Evolutionary conservation across 53 echinoderm and acorn worm genomes (phyloP).

Genomic region (Antedon mediterranea): DNA sequence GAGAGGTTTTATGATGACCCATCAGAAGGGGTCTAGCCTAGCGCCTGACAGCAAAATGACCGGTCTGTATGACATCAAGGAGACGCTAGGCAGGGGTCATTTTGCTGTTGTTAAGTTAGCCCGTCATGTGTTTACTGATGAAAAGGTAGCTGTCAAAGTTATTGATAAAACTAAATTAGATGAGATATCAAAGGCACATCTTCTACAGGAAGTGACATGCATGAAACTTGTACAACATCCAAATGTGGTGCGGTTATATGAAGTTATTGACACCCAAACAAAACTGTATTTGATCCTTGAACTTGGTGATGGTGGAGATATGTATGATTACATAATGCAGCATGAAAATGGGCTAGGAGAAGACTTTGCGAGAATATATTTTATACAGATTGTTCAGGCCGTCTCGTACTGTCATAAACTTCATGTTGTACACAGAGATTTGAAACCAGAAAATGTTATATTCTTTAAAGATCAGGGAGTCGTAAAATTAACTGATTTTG

Average conservation of each 20-base stretch:
- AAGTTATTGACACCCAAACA: constrained; percentile 94
- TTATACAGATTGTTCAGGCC: constrained; percentile 83
- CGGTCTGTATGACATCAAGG: constrained; percentile 90
- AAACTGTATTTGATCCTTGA: constrained; percentile 92
- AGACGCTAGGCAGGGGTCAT: constrained; percentile 94
- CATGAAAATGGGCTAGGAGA: constrained; percentile 90
- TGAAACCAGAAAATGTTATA: constrained; percentile 97
- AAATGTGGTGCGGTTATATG: constrained; percentile 84
- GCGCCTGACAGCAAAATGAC: constrained; percentile 71
- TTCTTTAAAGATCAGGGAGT: constrained; percentile 91
- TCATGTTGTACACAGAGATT: constrained; percentile 86
- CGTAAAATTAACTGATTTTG: constrained; percentile 95
- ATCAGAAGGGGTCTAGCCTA: neutral
- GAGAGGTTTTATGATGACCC: neutral
- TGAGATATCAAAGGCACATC: constrained; percentile 81
- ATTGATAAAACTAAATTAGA: constrained; percentile 93
- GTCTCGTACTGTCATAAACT: constrained; percentile 96
- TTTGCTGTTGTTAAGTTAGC: constrained; percentile 98
- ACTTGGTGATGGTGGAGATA: constrained; percentile 98
- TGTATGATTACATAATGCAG: constrained; percentile 99
- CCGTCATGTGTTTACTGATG: constrained; percentile 85
- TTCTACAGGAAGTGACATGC: constrained; percentile 91
- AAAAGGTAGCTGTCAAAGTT: constrained; percentile 98
- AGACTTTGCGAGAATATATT: constrained; percentile 77
- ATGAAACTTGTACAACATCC: constrained; percentile 99